phyloP scores from a whole-genome alignment of 2,797 vertebrate genomes.

The Zonotrichia albicollis region DNA sequence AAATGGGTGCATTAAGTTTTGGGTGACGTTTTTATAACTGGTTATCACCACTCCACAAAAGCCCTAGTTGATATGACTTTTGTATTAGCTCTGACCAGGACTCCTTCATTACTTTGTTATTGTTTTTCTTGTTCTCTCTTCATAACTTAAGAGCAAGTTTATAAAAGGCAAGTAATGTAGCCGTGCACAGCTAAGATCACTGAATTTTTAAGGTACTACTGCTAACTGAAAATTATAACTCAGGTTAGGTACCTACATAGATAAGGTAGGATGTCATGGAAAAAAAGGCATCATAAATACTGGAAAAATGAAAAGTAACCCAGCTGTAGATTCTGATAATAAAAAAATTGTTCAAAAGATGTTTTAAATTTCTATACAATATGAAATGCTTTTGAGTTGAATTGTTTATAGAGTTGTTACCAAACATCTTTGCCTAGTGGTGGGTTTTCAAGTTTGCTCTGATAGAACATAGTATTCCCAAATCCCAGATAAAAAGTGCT shows the following conservation, averaged over 20 bases:
- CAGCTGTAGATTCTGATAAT: not conserved
- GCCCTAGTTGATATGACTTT: not conserved
- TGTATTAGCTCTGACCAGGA: not conserved
- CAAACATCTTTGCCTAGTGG: not conserved
- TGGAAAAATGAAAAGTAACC: not conserved
- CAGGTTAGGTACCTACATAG: not conserved
- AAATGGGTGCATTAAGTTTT: not conserved
- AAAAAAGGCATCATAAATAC: not conserved
- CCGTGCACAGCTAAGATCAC: not conserved
- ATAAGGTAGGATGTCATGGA: fast-evolving
- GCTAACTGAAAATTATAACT: not conserved
- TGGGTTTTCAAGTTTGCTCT: not conserved
- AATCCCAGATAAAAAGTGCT: not conserved
- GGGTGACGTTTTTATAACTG: not conserved
- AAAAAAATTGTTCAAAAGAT: not conserved
- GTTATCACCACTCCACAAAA: not conserved
- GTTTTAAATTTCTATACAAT: not conserved
- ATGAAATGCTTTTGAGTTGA: not conserved
- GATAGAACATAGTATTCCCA: not conserved
- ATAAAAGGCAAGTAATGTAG: not conserved
- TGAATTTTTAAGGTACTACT: not conserved
- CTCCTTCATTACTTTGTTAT: not conserved
- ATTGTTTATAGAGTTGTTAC: not conserved
- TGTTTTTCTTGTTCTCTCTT: not conserved
- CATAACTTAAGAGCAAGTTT: not conserved